A percentile compares a stretch with the other conserved stretches of the same genome.
Conservation (phyloP, 2,888 invertebrate genomes). For the Ptychoptera albimana region DNA sequence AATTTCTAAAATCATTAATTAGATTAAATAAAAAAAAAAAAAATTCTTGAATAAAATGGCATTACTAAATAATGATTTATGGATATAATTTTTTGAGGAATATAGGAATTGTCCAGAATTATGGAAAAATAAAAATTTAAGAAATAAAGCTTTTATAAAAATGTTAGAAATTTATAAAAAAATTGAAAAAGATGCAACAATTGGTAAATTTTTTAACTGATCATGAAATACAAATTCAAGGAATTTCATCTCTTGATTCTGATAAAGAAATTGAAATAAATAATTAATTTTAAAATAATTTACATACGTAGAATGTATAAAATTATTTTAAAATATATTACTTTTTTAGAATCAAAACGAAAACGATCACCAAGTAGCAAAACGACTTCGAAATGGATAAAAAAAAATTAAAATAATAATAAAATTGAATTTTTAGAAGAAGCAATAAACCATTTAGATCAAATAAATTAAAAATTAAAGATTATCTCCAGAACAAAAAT, state of each 20-base stretch:
- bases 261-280: not conserved
- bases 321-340: not conserved
- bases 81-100: not conserved
- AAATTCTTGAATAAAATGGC: not conserved
- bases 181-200: not conserved
- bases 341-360: not conserved
- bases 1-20: too few species aligned
- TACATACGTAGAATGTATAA: not conserved
- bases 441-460: not conserved
- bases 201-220: not conserved
- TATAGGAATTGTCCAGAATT: slow-evolving; percentile 1
- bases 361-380: not conserved
- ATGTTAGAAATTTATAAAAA: not conserved
- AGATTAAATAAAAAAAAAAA: not conserved
- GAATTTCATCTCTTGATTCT: not conserved
- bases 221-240: too few species aligned
- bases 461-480: not conserved
- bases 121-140: not conserved
- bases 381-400: too few species aligned
- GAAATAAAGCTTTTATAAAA: not conserved
- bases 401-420: not conserved
- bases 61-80: not conserved
- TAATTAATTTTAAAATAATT: not conserved
- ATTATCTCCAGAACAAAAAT: not conserved
- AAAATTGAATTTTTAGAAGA: not conserved